These are phyloP conservation scores for Hozukius guyotensis DNA, from an alignment of 2,797 vertebrate genomes.

Conservation along the genomic window DNA sequence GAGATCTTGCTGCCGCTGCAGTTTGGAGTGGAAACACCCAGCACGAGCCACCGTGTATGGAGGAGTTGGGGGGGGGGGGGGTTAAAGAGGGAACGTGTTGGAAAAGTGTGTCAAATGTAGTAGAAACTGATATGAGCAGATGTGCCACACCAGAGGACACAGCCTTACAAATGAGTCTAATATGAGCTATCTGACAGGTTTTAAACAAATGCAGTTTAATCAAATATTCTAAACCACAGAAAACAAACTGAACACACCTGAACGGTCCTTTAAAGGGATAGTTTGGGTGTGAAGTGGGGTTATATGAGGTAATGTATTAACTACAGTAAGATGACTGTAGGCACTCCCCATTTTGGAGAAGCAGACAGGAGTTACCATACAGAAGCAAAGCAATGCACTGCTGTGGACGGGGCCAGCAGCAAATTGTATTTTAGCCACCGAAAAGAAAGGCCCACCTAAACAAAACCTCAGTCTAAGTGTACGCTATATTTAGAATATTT, in stretches of 20 bases:
- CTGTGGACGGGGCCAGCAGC: too few relatives aligned
- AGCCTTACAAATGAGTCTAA: background rate
- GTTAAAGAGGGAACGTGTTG: constrained; percentile 57
- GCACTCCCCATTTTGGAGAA: too few relatives aligned
- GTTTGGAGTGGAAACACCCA: constrained; percentile 71
- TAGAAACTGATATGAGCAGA: background rate
- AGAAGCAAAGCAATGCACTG: too few relatives aligned
- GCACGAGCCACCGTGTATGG: constrained; percentile 34
- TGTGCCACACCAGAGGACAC: background rate
- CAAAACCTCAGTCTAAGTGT: too few relatives aligned
- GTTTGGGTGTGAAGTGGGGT: too few relatives aligned
- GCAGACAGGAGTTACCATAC: too few relatives aligned
- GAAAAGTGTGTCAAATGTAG: background rate
- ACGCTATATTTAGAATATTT: too few relatives aligned
- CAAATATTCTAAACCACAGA: background rate
- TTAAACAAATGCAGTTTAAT: background rate
- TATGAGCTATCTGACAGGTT: background rate
- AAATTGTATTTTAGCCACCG: too few relatives aligned
- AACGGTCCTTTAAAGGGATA: background rate
- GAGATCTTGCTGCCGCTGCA: constrained; percentile 63
- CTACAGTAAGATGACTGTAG: too few relatives aligned
- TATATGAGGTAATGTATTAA: too few relatives aligned
- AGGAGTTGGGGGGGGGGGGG: constrained; percentile 78
- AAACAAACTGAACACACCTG: background rate
- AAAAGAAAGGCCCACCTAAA: too few relatives aligned